Evolutionary conservation across 2,888 invertebrate genomes (phyloP).

Genomic region (Metacarcinus magister): DNA sequence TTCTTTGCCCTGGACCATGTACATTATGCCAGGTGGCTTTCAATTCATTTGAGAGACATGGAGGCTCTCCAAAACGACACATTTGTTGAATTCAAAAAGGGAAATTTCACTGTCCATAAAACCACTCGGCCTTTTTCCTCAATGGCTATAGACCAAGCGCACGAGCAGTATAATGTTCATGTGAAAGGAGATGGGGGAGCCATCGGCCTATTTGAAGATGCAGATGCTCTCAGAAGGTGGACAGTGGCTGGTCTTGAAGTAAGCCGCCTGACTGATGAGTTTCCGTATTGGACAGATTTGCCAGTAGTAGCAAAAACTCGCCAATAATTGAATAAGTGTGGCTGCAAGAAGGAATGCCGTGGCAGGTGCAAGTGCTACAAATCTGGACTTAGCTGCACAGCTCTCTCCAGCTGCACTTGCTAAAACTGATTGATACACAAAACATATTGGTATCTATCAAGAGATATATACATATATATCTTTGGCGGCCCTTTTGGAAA

Average conservation of each 20-base stretch:
- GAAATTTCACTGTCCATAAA: constrained; percentile 66
- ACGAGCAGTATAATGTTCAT: constrained; percentile 7
- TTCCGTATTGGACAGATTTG: not conserved
- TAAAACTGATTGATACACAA: too few species aligned
- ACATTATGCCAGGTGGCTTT: constrained; percentile 80
- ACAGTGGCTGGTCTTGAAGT: constrained; percentile 35
- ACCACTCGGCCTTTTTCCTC: constrained; percentile 58
- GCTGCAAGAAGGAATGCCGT: not conserved
- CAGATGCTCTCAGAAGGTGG: constrained; percentile 12
- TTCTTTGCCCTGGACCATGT: constrained; percentile 78
- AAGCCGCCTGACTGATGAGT: constrained; percentile 5
- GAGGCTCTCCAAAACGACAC: constrained; percentile 41
- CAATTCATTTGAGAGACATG: constrained; percentile 81
- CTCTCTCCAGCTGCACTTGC: not conserved
- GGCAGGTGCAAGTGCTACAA: not conserved
- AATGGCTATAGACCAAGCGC: constrained; percentile 20
- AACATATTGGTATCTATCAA: too few species aligned
- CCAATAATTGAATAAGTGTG: not conserved
- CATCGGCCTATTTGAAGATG: constrained; percentile 15
- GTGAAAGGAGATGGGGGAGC: constrained; percentile 43
- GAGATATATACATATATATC: too few species aligned
- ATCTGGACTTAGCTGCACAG: not conserved
- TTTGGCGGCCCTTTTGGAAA: too few species aligned
- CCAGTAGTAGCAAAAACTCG: not conserved
- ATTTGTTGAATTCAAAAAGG: constrained; percentile 60